These are phyloP conservation scores for Chrysopilus asiliformis DNA, from an alignment of 2,888 invertebrate genomes.

Conservation along the genomic window DNA sequence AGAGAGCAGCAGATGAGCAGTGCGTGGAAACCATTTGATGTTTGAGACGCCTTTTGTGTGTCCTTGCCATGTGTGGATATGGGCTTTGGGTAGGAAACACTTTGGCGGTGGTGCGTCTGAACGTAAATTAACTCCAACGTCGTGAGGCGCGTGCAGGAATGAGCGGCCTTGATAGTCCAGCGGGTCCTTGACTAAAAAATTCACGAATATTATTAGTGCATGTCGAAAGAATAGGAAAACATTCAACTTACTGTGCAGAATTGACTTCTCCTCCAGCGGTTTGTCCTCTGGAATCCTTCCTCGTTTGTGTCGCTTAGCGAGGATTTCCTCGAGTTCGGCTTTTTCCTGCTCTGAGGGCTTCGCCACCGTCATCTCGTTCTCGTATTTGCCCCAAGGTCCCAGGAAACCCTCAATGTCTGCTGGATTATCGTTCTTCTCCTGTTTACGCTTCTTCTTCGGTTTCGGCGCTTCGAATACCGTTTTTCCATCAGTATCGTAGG, in stretches of 20 bases:
- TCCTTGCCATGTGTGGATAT: slow-evolving; percentile 92
- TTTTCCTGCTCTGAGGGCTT: slow-evolving; percentile 90
- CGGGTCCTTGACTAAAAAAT: slow-evolving; percentile 67
- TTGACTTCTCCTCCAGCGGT: slow-evolving; percentile 87
- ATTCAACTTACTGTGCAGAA: slow-evolving; percentile 79
- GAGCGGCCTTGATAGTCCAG: slow-evolving; percentile 95
- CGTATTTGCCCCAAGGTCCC: slow-evolving; percentile 95
- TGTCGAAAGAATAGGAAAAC: too few relatives aligned
- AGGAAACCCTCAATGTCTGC: slow-evolving; percentile 88
- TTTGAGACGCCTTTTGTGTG: slow-evolving; percentile 94
- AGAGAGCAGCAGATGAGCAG: slow-evolving; percentile 89
- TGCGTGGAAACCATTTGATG: slow-evolving; percentile 86
- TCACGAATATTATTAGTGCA: too few relatives aligned
- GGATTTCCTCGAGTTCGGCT: slow-evolving; percentile 84
- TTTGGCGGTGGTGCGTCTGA: slow-evolving; percentile 82
- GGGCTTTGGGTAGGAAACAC: slow-evolving; percentile 92
- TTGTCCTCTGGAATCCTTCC: slow-evolving; percentile 81
- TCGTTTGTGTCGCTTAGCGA: slow-evolving; percentile 80
- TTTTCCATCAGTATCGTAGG: slow-evolving; percentile 61
- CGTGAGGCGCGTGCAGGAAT: slow-evolving; percentile 84
- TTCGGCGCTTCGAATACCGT: slow-evolving; percentile 84
- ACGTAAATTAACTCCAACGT: slow-evolving; percentile 78
- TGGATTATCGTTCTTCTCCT: slow-evolving; percentile 78
- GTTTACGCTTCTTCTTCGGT: slow-evolving; percentile 65
- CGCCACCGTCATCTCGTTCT: slow-evolving; percentile 76